These are phyloP conservation scores for Nineta flava DNA, from an alignment of 2,888 invertebrate species.

Conservation along the genomic window DNA sequence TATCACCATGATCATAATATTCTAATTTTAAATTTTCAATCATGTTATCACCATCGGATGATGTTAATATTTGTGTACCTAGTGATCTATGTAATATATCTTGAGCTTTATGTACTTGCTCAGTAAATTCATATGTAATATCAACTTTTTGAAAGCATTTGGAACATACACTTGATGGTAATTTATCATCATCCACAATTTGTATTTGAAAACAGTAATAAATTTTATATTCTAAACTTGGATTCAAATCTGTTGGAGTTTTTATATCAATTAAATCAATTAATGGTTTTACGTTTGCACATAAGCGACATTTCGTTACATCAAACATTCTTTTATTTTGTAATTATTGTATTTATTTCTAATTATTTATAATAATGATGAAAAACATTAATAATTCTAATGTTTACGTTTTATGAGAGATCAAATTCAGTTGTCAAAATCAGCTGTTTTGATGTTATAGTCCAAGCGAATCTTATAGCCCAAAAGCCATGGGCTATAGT, in stretches of 20 bases:
- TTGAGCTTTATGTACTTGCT: not conserved
- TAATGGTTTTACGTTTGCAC: not conserved
- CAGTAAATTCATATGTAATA: not conserved
- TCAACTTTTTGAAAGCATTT: not conserved
- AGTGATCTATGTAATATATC: not conserved
- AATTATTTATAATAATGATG: too few relatives aligned
- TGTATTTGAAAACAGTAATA: not conserved
- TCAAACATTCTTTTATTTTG: not conserved
- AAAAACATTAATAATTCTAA: too few relatives aligned
- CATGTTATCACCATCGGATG: not conserved
- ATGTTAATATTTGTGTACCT: not conserved
- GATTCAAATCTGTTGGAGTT: not conserved
- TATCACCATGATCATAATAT: not conserved
- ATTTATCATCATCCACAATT: not conserved
- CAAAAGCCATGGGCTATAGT: too few relatives aligned
- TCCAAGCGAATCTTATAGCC: too few relatives aligned
- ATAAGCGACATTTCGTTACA: not conserved
- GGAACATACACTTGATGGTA: not conserved
- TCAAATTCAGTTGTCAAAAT: too few relatives aligned
- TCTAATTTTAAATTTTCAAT: not conserved
- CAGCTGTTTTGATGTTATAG: too few relatives aligned
- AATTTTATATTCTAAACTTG: conserved; percentile 1
- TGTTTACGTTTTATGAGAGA: too few relatives aligned
- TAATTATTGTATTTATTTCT: too few relatives aligned
- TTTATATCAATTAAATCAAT: not conserved